Conservation (phyloP, 1,140 invertebrate species). For the Bombus superbus region DNA sequence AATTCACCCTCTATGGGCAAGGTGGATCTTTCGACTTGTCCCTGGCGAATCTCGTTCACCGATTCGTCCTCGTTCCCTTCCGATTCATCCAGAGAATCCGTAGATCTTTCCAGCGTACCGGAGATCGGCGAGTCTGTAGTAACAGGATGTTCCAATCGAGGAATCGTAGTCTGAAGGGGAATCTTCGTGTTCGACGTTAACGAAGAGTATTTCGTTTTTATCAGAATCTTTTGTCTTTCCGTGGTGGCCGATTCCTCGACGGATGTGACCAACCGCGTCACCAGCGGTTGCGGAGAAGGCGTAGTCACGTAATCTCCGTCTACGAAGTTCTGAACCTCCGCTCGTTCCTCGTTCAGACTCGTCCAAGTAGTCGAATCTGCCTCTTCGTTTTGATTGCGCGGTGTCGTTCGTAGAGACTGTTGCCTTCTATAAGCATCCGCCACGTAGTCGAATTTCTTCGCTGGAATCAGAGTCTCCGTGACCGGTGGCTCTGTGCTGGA, state of each 20-base stretch:
- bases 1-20: conserved; percentile 80
- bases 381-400: conserved; percentile 23
- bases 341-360: not conserved
- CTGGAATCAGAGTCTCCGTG: conserved; percentile 78
- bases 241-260: conserved; percentile 81
- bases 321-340: conserved; percentile 51
- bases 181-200: conserved; percentile 74
- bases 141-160: not conserved
- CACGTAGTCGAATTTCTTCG: conserved; percentile 78
- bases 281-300: conserved; percentile 72
- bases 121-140: not conserved
- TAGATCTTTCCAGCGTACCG: conserved; percentile 32
- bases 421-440: conserved; percentile 77
- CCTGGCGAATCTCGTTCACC: conserved; percentile 73
- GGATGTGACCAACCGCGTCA: conserved; percentile 82
- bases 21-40: conserved; percentile 75
- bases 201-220: conserved; percentile 80
- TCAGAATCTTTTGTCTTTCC: conserved; percentile 80
- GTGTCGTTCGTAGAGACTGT: conserved; percentile 73
- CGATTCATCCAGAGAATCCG: not conserved
- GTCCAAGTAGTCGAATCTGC: conserved; percentile 17
- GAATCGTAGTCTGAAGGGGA: conserved; percentile 60
- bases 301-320: conserved; percentile 64
- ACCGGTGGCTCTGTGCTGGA: conserved; percentile 70
- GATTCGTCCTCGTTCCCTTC: conserved; percentile 55